Evolutionary conservation across 2,113 vertebrate species (phyloP), one percentile per base, ranked within the genome.

Genomic region (Oreocharis arfaki): DNA sequence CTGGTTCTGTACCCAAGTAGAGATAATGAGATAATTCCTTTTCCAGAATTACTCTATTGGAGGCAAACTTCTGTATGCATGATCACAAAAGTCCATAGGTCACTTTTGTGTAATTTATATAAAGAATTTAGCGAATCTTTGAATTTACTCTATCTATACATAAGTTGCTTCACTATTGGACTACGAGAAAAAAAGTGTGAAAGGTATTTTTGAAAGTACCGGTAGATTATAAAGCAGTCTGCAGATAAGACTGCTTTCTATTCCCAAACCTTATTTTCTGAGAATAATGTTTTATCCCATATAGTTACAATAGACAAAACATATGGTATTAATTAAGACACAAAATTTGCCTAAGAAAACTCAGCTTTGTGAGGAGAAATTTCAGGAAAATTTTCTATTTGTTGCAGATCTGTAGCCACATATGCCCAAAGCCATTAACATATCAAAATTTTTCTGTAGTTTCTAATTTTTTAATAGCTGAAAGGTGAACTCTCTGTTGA

Each of bases 71-170:
- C 13, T 68, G 1, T 55, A 35, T 20, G 5, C 30, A 46, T 46
- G 21, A 47, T 21, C 24, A 41, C 33, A 88, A 30, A 67, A 70
- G 3, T 35, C 32, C 70, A 35, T 13, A 53, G 14, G 7, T 79
- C 24, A 44, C 3, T 44, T 53, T 49, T 59, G 1, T 24, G 6
- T 30, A 67, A 49, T 3, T 2, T 2, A 1, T 33, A 20, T n/a
- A n/a, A 65, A 79, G 14, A 75, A 61, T 1, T 24, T 37, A 17
- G 33, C 22, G 30, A 74, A 50, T 67, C 19, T 89, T 64, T 69
- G 16, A n/a, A 56, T 84, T 59, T 60, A 35, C 7, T 64, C 57
- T 60, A 27, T 52, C 8, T 35, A 17, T 39, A 16, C 6, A n/a
- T 33, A 74, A 56, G 37, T 49, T 77, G 2, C 3, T 52, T 81